Evolutionary conservation across 1,140 invertebrate genomes (phyloP), one percentile per base, ranked within the genome.

Genomic region (Macrobrachium rosenbergii): DNA sequence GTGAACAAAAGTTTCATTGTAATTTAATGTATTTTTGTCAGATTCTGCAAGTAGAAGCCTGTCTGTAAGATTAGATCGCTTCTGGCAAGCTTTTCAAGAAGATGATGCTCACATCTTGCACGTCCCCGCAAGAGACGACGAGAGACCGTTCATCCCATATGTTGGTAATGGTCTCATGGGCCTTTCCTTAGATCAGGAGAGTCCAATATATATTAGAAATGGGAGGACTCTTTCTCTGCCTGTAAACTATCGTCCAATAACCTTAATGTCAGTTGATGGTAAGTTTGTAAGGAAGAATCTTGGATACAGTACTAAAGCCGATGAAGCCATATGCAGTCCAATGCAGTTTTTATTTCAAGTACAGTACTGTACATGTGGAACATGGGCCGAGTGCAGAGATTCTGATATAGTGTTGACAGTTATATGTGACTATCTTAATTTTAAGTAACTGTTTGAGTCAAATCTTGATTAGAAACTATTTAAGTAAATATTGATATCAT

Each of bases 241-340:
- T 16, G 92, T 97, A 10, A 93, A 94, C 37, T 97, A 95, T 91
- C 94, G 95, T 90, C 96, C 97, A 0, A 90, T 97, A 11, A 93
- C 97, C 14, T 92, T 93, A 5, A 92, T 95, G 73, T 91, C 90
- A 52, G 92, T 90, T 91, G 93, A 91, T 91, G 93, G 87, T 91
- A 90, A 21, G 90, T 90, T 60, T 59, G 67, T 59, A 8, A 52
- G 52, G 52, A 12, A 52, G n/a, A 69, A 11, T 69, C 23, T 10
- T 11, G 16, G 23, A 11, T 69, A 69, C 3, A 37, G 3, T 37
- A 37, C 28, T 37, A 2, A 37, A n/a, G n/a, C n/a, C n/a, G n/a
- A n/a, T n/a, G n/a, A n/a, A n/a, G n/a, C n/a, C n/a, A n/a, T n/a
- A n/a, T n/a, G n/a, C n/a, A n/a, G n/a, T n/a, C n/a, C n/a, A n/a